Percentiles rank a stretch among this genome's conserved stretches.
phyloP scores from a whole-genome alignment of 2,113 vertebrate genomes.

The Hyaena hyaena region DNA sequence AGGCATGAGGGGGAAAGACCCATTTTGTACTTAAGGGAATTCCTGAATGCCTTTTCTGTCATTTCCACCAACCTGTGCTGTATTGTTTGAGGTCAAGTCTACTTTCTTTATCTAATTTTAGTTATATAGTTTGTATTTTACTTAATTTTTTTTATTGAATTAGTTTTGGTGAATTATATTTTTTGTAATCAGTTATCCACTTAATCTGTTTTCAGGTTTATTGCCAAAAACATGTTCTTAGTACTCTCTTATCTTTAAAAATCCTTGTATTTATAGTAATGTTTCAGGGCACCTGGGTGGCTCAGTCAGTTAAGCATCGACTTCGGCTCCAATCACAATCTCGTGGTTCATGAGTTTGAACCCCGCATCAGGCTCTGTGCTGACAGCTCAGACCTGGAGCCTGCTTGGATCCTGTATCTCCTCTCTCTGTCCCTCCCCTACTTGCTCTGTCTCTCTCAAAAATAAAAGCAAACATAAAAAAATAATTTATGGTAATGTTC shows the following conservation, averaged over 20 bases:
- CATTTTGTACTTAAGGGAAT: background rate
- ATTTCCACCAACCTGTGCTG: background rate
- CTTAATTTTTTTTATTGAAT: slow-evolving; percentile 44
- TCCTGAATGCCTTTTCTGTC: background rate
- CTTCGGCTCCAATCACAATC: too few relatives aligned
- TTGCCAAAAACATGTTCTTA: background rate
- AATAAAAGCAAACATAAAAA: too few relatives aligned
- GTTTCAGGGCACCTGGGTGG: too few relatives aligned
- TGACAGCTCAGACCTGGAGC: too few relatives aligned
- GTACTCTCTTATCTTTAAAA: slow-evolving; percentile 3
- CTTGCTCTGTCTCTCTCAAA: too few relatives aligned
- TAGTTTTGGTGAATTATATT: background rate
- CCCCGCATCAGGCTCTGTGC: too few relatives aligned
- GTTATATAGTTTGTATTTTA: background rate
- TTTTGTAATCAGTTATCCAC: background rate
- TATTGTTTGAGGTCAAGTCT: background rate
- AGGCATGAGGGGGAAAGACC: background rate
- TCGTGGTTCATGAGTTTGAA: too few relatives aligned
- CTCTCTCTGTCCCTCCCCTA: too few relatives aligned
- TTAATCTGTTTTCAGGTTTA: background rate
- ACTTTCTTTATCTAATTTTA: slow-evolving; percentile 4
- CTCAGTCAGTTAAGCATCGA: too few relatives aligned
- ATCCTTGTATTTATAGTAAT: background rate
- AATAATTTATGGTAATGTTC: background rate
- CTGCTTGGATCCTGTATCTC: too few relatives aligned